phyloP scores from a whole-genome alignment of 2,888 invertebrate species.

The Noctua pronuba region DNA sequence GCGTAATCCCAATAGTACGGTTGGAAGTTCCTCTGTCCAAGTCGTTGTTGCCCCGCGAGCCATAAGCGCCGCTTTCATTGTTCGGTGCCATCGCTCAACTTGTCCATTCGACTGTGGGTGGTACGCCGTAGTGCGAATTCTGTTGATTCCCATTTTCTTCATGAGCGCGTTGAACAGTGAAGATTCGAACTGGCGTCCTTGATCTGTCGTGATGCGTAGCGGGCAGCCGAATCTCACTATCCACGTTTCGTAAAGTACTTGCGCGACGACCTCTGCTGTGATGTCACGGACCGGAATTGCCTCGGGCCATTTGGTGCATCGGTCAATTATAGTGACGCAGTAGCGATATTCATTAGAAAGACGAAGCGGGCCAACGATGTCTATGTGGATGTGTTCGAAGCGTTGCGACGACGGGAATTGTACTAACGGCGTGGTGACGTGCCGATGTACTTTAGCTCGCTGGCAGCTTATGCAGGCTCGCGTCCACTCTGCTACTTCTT shows the following conservation, averaged over 20 bases:
- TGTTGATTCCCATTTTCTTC: too few relatives aligned
- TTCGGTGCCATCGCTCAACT: too few relatives aligned
- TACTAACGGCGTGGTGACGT: slow-evolving; percentile 4
- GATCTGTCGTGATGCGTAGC: too few relatives aligned
- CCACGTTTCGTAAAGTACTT: neutral
- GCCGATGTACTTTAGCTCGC: slow-evolving; percentile 1
- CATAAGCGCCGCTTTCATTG: too few relatives aligned
- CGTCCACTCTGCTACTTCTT: slow-evolving; percentile 21
- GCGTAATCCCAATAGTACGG: too few relatives aligned
- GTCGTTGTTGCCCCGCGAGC: too few relatives aligned
- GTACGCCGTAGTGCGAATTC: too few relatives aligned
- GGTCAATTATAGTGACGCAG: slow-evolving; percentile 26
- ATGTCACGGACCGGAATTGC: slow-evolving; percentile 12
- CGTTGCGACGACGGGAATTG: slow-evolving; percentile 6
- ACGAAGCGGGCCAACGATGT: slow-evolving; percentile 10
- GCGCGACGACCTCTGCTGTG: slow-evolving; percentile 15
- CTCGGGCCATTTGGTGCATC: slow-evolving; percentile 28
- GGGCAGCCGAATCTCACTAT: too few relatives aligned
- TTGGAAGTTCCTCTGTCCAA: too few relatives aligned
- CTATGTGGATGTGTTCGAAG: slow-evolving; percentile 19
- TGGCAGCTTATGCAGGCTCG: neutral
- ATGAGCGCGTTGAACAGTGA: too few relatives aligned
- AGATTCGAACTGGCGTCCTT: too few relatives aligned
- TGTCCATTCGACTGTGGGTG: too few relatives aligned
- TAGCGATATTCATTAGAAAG: slow-evolving; percentile 22